Base-by-base conservation (phyloP, 2,888 invertebrate species). In the Molorchus minor region DNA sequence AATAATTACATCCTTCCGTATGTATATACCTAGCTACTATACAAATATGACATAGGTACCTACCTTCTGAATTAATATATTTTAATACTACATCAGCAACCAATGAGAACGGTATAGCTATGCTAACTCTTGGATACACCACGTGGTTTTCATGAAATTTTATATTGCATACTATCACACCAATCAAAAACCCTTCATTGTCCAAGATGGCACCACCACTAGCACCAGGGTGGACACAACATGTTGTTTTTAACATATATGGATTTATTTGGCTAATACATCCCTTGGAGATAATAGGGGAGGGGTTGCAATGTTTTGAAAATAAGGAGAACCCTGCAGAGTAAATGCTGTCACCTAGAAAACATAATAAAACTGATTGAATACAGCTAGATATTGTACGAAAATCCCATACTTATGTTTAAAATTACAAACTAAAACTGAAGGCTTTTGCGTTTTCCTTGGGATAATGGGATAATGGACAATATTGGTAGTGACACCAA, bases 191-290 rank as follows among this genome's bases (percentile, higher is more conserved):
- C 2, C 78, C 81, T 35, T 68, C 72, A 47, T 82, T 71, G 13
- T 84, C 80, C 68, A 85, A 79, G 68, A 88, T 83, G 2, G 87
- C 85, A 0, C 87, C 88, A 1, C 88, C 88, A 62, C 88, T 88
- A 65, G 84, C 83, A 0, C 88, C 87, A 0, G 85, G 85, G 73
- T 87, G 86, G 7, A 87, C 83, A 72, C 85, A 86, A 71, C 87
- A 87, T 0, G 86, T 86, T 0, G 87, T 87, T 73, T 86, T 86
- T 54, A 88, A 73, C 83, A 86, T 84, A 59, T 82, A 83, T 0
- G 82, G 79, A 12, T 84, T 82, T 21, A 80, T 80, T 67, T 83
- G 84, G 70, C 84, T 84, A 19, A 88, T 78, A 70, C 83, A 81
- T 0, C 87, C 88, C 12, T 81, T 78, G 2, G 86, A 85, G 40